These are phyloP conservation scores for Hemicentrotus pulcherrimus DNA, from an alignment of 35 echinoderm and acorn worm species.

Conservation along the genomic window DNA sequence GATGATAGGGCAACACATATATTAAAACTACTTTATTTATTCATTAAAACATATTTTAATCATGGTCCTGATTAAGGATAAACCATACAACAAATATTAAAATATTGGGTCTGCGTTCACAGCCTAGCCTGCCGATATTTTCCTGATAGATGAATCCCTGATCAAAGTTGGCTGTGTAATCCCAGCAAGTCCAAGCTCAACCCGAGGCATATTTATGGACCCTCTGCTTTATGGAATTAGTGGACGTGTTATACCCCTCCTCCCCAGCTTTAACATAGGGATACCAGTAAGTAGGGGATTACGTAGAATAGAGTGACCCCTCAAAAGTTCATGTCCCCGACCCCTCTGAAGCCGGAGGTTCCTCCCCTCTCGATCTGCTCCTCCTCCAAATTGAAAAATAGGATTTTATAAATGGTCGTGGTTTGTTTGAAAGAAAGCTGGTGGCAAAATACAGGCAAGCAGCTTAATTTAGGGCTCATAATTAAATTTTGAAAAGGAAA, in stretches of 20 bases:
- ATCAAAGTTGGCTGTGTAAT: slow-evolving; percentile 12
- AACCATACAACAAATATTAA: too few relatives aligned
- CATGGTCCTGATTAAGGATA: too few relatives aligned
- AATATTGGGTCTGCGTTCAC: not conserved
- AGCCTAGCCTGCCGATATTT: not conserved
- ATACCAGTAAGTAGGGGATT: not conserved
- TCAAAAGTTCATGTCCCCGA: not conserved
- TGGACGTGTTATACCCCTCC: not conserved
- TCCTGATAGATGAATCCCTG: not conserved
- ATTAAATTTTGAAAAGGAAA: not conserved
- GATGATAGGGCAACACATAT: too few relatives aligned
- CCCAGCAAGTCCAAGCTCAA: not conserved
- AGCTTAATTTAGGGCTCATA: not conserved
- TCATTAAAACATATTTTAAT: too few relatives aligned
- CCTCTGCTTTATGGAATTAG: not conserved
- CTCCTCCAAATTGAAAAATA: not conserved
- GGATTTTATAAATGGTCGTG: not conserved
- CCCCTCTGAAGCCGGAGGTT: not conserved
- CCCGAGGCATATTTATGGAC: slow-evolving; percentile 9
- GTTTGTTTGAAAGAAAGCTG: not conserved
- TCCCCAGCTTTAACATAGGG: not conserved
- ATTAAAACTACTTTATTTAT: too few relatives aligned
- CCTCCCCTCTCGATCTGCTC: not conserved
- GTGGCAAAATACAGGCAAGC: not conserved
- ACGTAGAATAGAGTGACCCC: not conserved